phyloP scores from a whole-genome alignment of 2,888 invertebrate genomes.

The Criorhina ranunculi region DNA sequence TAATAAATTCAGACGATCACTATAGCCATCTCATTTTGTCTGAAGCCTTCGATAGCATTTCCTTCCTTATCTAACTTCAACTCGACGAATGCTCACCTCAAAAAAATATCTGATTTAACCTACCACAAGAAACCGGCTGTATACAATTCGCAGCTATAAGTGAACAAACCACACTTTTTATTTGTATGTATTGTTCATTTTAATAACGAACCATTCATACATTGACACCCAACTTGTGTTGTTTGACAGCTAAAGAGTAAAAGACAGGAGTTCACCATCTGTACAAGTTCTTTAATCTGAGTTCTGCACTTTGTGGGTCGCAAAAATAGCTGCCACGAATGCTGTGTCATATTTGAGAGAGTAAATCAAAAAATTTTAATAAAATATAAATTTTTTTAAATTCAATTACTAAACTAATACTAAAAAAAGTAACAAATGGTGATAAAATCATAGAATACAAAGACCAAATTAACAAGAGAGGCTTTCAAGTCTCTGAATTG shows the following conservation, averaged over 20 bases:
- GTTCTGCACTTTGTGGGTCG: slow-evolving; percentile 68
- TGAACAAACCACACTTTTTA: neutral
- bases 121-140: slow-evolving; percentile 9
- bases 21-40: no score
- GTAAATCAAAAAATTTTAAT: slow-evolving; percentile 19
- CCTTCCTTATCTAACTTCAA: no score
- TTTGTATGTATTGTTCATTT: slow-evolving; percentile 15
- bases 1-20: no score
- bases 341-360: slow-evolving; percentile 63
- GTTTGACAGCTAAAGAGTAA: slow-evolving; percentile 45
- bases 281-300: slow-evolving; percentile 58
- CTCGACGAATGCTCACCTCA: no score
- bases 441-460: slow-evolving; percentile 11
- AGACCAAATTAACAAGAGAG: slow-evolving; percentile 25
- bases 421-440: slow-evolving; percentile 44
- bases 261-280: slow-evolving; percentile 43
- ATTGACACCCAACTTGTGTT: neutral
- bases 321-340: slow-evolving; percentile 72
- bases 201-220: slow-evolving; percentile 1
- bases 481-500: slow-evolving; percentile 30
- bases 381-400: slow-evolving; percentile 30
- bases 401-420: slow-evolving; percentile 16
- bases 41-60: no score
- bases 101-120: no score
- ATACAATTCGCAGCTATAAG: neutral